Conservation (phyloP, 2,888 invertebrate species). For the Agrochola lychnidis region DNA sequence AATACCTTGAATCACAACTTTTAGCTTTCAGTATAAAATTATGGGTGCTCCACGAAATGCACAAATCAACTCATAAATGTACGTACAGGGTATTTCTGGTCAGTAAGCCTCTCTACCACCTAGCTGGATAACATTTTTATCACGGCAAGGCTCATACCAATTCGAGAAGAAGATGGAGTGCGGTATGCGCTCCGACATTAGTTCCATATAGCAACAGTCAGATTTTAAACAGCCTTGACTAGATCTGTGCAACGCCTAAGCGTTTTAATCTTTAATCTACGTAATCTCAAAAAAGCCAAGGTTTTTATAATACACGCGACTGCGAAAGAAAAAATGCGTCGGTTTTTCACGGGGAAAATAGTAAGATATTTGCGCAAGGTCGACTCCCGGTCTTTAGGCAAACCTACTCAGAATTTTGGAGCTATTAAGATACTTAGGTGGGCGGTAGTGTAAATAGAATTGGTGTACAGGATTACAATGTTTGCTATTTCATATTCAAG, state of each 20-base stretch:
- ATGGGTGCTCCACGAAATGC: background rate
- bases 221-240: background rate
- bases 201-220: background rate
- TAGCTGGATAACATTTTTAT: background rate
- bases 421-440: conserved; percentile 55
- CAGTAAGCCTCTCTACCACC: too few species aligned
- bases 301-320: conserved; percentile 31
- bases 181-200: background rate
- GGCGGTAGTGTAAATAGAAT: conserved; percentile 52
- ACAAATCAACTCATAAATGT: background rate
- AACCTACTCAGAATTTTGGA: conserved; percentile 52
- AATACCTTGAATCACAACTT: background rate
- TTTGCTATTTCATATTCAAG: conserved; percentile 48
- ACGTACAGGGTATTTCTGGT: too few species aligned
- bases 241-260: background rate
- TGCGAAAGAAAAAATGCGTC: conserved; percentile 25
- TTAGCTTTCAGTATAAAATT: background rate
- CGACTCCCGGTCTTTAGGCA: conserved; percentile 29
- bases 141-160: background rate
- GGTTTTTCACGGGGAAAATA: conserved; percentile 32
- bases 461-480: conserved; percentile 45
- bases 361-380: conserved; percentile 36
- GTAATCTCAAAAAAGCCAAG: conserved; percentile 12
- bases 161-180: background rate
- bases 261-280: conserved; percentile 14